Evolutionary conservation across 2,888 invertebrate species (phyloP).

Genomic region (Drosophila kanekoi): DNA sequence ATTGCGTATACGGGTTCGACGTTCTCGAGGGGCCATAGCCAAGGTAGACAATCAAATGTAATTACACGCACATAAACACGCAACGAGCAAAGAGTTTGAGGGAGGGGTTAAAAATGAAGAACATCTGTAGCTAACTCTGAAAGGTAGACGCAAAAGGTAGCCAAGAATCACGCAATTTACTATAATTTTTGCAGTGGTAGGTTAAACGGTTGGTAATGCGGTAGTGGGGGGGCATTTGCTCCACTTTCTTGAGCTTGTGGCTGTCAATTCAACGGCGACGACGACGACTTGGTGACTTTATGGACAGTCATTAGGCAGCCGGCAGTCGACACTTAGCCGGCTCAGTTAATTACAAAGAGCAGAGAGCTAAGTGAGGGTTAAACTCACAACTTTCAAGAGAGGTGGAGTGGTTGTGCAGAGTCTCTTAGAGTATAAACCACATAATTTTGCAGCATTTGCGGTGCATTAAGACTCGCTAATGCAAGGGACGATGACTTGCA

Average conservation of each 20-base stretch:
- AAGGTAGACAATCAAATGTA: constrained; percentile 74
- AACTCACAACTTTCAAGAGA: constrained; percentile 7
- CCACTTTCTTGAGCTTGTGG: constrained; percentile 67
- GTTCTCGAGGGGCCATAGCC: constrained; percentile 12
- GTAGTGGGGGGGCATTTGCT: constrained; percentile 41
- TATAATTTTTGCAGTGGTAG: constrained; percentile 64
- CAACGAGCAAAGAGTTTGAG: constrained; percentile 51
- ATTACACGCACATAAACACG: constrained; percentile 80
- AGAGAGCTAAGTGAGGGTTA: constrained; percentile 36
- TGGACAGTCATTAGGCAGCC: constrained; percentile 81
- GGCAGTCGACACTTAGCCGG: constrained; percentile 69
- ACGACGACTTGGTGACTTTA: constrained; percentile 67
- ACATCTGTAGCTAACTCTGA: constrained; percentile 51
- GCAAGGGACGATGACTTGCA: constrained; percentile 30
- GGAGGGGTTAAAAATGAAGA: constrained; percentile 30
- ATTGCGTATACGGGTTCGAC: constrained; percentile 2
- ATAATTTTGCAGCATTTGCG: constrained; percentile 71
- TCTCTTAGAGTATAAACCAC: constrained; percentile 35
- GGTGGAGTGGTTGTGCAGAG: background rate
- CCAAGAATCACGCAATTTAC: constrained; percentile 76
- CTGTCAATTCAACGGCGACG: constrained; percentile 60
- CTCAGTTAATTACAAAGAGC: constrained; percentile 72
- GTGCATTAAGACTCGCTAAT: constrained; percentile 59
- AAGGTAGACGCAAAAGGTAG: constrained; percentile 38
- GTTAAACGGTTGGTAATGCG: background rate